These are phyloP conservation scores for Drosophila hawaiiensis DNA, from an alignment of 2,888 invertebrate species.

Conservation along the genomic window DNA sequence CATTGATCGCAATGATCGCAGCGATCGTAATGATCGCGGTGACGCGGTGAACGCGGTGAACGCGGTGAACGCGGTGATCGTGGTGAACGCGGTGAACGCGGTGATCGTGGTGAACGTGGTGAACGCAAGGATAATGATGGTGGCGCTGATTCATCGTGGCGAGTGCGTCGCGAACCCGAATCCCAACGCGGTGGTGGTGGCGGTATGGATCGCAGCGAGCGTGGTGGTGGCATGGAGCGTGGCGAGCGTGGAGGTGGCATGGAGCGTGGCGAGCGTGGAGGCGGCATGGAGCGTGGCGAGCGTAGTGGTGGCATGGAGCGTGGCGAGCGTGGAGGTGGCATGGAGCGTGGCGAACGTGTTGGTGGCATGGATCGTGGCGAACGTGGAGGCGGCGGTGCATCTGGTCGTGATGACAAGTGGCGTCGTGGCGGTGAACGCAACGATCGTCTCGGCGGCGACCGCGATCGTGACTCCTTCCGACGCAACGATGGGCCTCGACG, in stretches of 20 bases:
- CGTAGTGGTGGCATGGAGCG: conserved; percentile 45
- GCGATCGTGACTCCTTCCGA: conserved; percentile 66
- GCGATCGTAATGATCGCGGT: conserved; percentile 32
- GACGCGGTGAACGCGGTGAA: conserved; percentile 49
- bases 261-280: conserved; percentile 45
- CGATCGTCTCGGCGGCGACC: conserved; percentile 67
- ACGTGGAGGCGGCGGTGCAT: conserved; percentile 29
- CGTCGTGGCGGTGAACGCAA: conserved; percentile 52
- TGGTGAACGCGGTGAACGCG: conserved; percentile 61
- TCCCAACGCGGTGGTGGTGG: conserved; percentile 46
- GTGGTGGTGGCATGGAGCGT: conserved; percentile 45
- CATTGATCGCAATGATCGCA: conserved; percentile 46
- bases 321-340: conserved; percentile 39
- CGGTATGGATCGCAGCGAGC: conserved; percentile 42
- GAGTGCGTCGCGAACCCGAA: conserved; percentile 78
- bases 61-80: conserved; percentile 60
- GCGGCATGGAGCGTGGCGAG: conserved; percentile 23
- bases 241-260: conserved; percentile 42
- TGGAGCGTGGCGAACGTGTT: conserved; percentile 30
- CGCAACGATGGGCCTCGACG: conserved; percentile 67
- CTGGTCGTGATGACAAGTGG: conserved; percentile 65
- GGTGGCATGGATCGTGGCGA: conserved; percentile 50
- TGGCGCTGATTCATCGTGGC: conserved; percentile 79
- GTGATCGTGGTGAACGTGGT: conserved; percentile 76
- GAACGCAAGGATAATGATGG: conserved; percentile 71